Conservation (phyloP, 2,113 vertebrate genomes). For the Herpailurus yagouaroundi region DNA sequence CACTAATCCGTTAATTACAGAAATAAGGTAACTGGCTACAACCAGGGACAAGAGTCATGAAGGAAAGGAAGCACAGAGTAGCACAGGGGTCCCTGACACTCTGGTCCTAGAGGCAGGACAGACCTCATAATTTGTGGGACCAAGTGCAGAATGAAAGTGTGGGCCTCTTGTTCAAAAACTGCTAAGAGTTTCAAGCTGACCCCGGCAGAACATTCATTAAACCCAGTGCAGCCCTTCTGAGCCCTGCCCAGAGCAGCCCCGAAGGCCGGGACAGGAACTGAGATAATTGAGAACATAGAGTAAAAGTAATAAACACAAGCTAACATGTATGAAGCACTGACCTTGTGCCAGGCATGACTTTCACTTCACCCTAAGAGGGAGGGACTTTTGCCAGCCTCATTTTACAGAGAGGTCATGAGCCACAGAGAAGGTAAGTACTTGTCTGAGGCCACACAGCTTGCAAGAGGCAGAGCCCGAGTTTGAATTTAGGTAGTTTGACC, state of each 20-base stretch:
- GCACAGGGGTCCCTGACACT: background rate
- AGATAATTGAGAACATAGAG: background rate
- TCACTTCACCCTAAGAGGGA: background rate
- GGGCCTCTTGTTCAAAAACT: background rate
- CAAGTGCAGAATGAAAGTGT: background rate
- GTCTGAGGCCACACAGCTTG: background rate
- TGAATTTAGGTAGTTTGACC: background rate
- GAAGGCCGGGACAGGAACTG: fast-evolving
- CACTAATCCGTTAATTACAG: background rate
- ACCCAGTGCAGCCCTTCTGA: fast-evolving
- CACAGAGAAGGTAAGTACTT: background rate
- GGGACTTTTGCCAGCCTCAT: fast-evolving
- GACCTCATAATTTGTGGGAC: background rate
- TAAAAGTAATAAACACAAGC: background rate
- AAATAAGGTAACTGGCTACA: background rate
- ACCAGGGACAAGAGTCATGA: background rate
- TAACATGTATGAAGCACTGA: fast-evolving
- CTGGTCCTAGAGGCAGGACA: background rate
- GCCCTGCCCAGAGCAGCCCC: background rate
- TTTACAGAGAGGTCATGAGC: background rate
- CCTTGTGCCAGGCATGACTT: background rate
- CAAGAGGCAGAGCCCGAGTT: background rate
- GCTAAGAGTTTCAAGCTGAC: background rate
- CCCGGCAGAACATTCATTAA: background rate
- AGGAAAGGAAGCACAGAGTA: background rate